Percentiles rank a stretch among this genome's conserved stretches.
phyloP scores from a whole-genome alignment of 2,888 invertebrate genomes.

The Ectemnius cavifrons region DNA sequence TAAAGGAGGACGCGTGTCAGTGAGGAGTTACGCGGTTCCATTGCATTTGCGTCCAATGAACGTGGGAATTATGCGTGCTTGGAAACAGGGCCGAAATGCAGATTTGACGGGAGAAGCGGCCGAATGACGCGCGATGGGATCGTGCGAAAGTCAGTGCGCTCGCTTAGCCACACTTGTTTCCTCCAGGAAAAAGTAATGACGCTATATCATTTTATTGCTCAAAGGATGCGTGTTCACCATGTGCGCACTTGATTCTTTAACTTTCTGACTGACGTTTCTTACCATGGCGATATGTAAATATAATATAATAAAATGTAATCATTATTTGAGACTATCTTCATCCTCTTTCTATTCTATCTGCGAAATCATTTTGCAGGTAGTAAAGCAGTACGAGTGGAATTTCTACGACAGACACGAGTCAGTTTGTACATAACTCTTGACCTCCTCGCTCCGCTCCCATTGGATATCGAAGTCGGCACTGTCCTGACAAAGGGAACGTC shows the following conservation, averaged over 20 bases:
- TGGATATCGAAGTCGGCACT: too few relatives aligned
- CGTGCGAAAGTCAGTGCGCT: not conserved
- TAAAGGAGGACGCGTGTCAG: not conserved
- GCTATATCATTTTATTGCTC: not conserved
- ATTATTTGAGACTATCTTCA: too few relatives aligned
- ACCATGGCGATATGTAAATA: too few relatives aligned
- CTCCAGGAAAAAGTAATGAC: not conserved
- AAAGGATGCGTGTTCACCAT: conserved; percentile 12
- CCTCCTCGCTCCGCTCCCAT: too few relatives aligned
- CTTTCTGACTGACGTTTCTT: conserved; percentile 43
- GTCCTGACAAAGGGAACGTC: too few relatives aligned
- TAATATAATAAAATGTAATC: too few relatives aligned
- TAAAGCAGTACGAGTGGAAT: too few relatives aligned
- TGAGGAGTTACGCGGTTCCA: not conserved
- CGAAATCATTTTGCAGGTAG: too few relatives aligned
- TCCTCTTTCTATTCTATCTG: too few relatives aligned
- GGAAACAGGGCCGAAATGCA: conserved; percentile 3
- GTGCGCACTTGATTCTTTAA: conserved; percentile 47
- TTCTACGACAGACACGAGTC: too few relatives aligned
- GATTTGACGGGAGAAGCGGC: not conserved
- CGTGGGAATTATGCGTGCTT: not conserved
- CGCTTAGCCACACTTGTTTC: not conserved
- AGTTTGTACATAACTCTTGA: too few relatives aligned
- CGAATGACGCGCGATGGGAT: not conserved
- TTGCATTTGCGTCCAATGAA: not conserved